These are phyloP conservation scores for Drosophila helvetica DNA, from an alignment of 2,888 invertebrate species.

Conservation along the genomic window DNA sequence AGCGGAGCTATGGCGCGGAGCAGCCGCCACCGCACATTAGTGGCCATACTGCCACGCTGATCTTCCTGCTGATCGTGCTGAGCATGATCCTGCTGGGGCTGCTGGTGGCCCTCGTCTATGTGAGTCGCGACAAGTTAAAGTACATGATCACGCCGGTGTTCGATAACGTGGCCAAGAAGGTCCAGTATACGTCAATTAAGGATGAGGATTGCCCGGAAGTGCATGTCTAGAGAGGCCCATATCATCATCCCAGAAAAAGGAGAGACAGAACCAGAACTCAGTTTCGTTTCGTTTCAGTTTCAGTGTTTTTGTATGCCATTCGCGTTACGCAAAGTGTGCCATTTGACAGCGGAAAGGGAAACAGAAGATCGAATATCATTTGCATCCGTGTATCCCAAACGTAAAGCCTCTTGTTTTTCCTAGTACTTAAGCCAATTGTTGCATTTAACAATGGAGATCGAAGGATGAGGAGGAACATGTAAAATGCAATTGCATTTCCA, in stretches of 20 bases:
- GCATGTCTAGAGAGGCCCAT: constrained; percentile 76
- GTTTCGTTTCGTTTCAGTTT: constrained; percentile 24
- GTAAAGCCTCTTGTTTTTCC: constrained; percentile 65
- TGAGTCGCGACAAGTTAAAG: constrained; percentile 86
- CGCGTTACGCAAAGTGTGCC: constrained; percentile 71
- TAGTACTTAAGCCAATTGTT: constrained; percentile 72
- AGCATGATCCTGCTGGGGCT: constrained; percentile 85
- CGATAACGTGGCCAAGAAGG: constrained; percentile 88
- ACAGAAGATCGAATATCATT: constrained; percentile 13
- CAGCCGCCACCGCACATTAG: constrained; percentile 64
- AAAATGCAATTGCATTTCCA: constrained; percentile 22
- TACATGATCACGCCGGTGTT: constrained; percentile 87
- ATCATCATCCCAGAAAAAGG: constrained; percentile 6
- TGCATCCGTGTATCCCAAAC: constrained; percentile 21
- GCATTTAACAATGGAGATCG: constrained; percentile 59
- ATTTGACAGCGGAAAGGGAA: constrained; percentile 58
- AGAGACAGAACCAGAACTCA: constrained; percentile 5
- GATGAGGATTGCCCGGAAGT: constrained; percentile 85
- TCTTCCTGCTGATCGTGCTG: constrained; percentile 85
- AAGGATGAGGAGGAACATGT: constrained; percentile 18
- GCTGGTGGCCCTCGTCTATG: constrained; percentile 86
- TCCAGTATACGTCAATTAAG: constrained; percentile 89
- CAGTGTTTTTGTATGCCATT: constrained; percentile 63
- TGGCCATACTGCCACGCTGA: constrained; percentile 82
- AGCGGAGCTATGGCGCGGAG: constrained; percentile 60